These are phyloP conservation scores for Ophion obscuratus DNA, from an alignment of 2,888 invertebrate genomes.

Conservation along the genomic window DNA sequence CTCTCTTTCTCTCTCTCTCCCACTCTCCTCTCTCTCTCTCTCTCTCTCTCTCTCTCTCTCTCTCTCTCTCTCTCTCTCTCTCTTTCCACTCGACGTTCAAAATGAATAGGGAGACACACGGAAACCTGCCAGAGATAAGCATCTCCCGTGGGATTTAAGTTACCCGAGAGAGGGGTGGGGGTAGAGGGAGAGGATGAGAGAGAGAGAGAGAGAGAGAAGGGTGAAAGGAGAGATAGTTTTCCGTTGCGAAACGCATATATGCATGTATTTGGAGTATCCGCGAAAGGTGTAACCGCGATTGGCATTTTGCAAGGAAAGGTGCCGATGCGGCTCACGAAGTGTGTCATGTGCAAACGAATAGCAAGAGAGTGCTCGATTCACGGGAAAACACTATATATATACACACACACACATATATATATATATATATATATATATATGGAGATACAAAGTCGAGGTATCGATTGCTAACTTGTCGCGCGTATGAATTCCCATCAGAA, in stretches of 20 bases:
- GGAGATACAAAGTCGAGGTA: not conserved
- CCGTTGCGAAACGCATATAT: not conserved
- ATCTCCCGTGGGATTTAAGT: conserved; percentile 41
- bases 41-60: not conserved
- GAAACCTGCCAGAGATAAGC: conserved; percentile 33
- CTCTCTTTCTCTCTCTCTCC: too few species aligned
- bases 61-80: not conserved
- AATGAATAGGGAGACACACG: conserved; percentile 20
- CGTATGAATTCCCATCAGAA: not conserved
- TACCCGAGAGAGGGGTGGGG: not conserved
- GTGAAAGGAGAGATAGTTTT: conserved; percentile 1
- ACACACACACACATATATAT: conserved; percentile 5
- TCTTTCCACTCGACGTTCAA: conserved; percentile 10
- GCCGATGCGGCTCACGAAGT: conserved; percentile 10
- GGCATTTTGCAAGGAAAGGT: conserved; percentile 51
- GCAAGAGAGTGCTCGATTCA: conserved; percentile 26
- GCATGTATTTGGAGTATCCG: conserved; percentile 24
- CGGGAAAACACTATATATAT: conserved; percentile 14
- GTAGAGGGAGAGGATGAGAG: too few species aligned
- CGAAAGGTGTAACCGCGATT: conserved; percentile 50
- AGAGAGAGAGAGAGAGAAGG: too few species aligned
- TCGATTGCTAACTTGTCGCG: too few species aligned
- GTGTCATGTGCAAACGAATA: conserved; percentile 32
- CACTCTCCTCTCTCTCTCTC: not conserved
- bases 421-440: not conserved